Percentiles rank a stretch among this genome's conserved stretches.
Evolutionary conservation across 2,113 vertebrate species (phyloP).

Genomic region (Pedetes capensis): DNA sequence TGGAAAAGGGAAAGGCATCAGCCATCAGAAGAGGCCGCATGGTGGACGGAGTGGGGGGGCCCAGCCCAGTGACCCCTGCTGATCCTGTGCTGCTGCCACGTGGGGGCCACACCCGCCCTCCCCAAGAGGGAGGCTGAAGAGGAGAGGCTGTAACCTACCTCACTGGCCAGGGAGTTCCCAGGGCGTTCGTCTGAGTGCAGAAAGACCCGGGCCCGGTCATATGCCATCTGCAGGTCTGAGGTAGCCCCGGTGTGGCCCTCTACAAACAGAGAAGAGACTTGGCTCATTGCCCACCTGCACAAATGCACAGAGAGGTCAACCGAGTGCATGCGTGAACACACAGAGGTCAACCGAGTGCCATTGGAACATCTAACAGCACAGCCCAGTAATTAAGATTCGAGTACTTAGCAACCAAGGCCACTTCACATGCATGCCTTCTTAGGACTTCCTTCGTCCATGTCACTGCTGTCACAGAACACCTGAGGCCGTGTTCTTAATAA

Average conservation of each 20-base stretch:
- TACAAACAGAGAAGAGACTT: constrained; percentile 2
- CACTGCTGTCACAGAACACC: background rate
- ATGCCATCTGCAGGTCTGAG: constrained; percentile 82
- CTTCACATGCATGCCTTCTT: fast-evolving
- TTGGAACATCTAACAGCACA: background rate
- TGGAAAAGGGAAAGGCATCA: constrained; percentile 9
- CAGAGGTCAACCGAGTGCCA: fast-evolving
- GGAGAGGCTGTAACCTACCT: constrained; percentile 80
- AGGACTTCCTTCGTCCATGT: too few relatives aligned
- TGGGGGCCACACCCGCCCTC: too few relatives aligned
- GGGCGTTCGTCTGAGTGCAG: constrained; percentile 75
- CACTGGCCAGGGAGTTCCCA: constrained; percentile 75
- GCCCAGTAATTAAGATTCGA: fast-evolving
- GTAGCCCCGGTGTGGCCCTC: constrained; percentile 41
- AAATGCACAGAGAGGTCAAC: fast-evolving
- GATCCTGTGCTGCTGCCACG: too few relatives aligned
- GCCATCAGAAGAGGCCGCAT: fast-evolving
- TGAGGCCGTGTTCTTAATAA: background rate
- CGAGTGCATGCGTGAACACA: background rate
- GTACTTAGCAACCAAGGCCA: background rate
- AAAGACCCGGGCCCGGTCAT: constrained; percentile 78
- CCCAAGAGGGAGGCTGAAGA: fast-evolving
- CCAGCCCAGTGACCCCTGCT: too few relatives aligned
- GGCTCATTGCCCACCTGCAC: background rate
- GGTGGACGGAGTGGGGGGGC: too few relatives aligned